Percentiles rank a stretch among this genome's conserved stretches.
Conservation (phyloP, 2,113 vertebrate genomes). For the Neodon shergylaensis region DNA sequence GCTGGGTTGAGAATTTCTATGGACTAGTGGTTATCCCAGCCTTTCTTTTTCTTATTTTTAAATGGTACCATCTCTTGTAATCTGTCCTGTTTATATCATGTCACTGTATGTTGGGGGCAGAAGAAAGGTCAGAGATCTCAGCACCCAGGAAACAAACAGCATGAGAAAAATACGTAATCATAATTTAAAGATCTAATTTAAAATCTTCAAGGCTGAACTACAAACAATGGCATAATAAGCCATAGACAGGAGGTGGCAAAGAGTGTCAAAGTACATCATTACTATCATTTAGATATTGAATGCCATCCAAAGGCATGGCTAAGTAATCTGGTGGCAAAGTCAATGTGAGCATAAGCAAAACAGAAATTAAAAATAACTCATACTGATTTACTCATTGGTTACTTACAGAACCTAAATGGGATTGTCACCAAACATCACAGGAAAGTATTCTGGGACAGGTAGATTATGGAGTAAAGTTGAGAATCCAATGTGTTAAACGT, state of each 20-base stretch:
- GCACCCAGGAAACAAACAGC: not conserved
- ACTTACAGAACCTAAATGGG: not conserved
- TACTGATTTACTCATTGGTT: not conserved
- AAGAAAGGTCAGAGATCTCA: not conserved
- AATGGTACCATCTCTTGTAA: not conserved
- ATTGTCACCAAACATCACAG: not conserved
- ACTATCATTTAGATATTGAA: not conserved
- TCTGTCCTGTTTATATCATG: not conserved
- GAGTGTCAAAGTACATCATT: not conserved
- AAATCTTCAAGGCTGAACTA: not conserved
- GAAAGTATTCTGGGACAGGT: not conserved
- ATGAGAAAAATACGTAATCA: not conserved
- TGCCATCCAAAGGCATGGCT: not conserved
- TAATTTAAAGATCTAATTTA: not conserved
- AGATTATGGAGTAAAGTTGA: not conserved
- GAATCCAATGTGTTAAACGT: not conserved
- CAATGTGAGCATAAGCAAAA: not conserved
- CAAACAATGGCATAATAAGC: not conserved
- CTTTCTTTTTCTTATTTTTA: not conserved
- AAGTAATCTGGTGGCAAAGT: not conserved
- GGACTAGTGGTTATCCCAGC: not conserved
- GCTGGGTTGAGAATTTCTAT: not conserved
- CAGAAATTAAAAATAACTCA: not conserved
- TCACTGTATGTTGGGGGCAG: not conserved
- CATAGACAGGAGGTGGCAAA: not conserved